Conservation (phyloP, 2,797 vertebrate species). For the Pipistrellus pipistrellus region DNA sequence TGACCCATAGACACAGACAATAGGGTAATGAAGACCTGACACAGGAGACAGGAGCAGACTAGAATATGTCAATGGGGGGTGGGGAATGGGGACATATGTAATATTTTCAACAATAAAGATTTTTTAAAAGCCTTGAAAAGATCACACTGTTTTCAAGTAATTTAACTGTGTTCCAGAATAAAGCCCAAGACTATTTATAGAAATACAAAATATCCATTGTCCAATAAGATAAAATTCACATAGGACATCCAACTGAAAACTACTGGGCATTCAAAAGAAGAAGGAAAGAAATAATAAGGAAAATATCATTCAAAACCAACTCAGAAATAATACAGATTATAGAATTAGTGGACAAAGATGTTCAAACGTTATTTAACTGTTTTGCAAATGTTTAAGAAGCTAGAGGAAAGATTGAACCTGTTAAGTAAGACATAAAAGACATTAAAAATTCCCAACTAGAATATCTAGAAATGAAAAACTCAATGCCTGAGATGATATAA, state of each 20-base stretch:
- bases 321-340: conserved; percentile 24
- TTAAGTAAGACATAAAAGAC: conserved; percentile 1
- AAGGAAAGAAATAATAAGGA: conserved; percentile 48
- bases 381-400: neutral
- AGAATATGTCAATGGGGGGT: no score
- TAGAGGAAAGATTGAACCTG: conserved; percentile 3
- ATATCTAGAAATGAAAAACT: conserved; percentile 32
- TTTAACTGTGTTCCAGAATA: conserved; percentile 50
- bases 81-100: no score
- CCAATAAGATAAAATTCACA: conserved; percentile 62
- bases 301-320: conserved; percentile 39
- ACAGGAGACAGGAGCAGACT: no score
- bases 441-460: conserved; percentile 39
- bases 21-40: no score
- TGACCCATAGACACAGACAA: no score
- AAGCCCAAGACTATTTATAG: conserved; percentile 41
- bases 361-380: conserved; percentile 39
- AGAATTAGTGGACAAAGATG: neutral
- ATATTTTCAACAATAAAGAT: no score
- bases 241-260: conserved; percentile 44
- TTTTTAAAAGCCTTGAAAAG: neutral
- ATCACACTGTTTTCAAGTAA: conserved; percentile 42
- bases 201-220: conserved; percentile 53
- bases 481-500: neutral
- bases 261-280: conserved; percentile 20